These are phyloP conservation scores for Centruroides sculpturatus DNA, from an alignment of 1,140 invertebrate genomes.

Conservation along the genomic window DNA sequence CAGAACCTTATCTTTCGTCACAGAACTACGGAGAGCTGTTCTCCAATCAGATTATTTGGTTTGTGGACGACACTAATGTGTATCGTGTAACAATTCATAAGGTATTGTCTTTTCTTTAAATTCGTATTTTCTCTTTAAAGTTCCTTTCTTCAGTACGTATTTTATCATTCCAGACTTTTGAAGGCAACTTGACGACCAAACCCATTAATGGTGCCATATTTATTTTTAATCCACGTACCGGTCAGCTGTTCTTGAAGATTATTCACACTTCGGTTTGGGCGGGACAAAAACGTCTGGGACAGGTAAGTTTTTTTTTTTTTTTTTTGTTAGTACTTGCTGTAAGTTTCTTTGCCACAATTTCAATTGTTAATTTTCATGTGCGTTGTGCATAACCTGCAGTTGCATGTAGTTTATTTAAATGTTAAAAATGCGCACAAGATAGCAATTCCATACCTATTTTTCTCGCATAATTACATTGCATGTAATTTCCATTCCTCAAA, in stretches of 20 bases:
- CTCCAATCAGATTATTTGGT: constrained; percentile 99
- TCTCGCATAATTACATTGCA: too few relatives aligned
- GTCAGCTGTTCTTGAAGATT: constrained; percentile 98
- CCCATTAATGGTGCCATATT: constrained; percentile 99
- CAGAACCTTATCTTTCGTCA: constrained; percentile 95
- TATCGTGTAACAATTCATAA: constrained; percentile 99
- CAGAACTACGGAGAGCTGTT: constrained; percentile 99
- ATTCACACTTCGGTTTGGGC: constrained; percentile 99
- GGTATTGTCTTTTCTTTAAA: too few relatives aligned
- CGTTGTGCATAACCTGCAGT: too few relatives aligned
- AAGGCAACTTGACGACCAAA: constrained; percentile 98
- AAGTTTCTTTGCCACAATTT: too few relatives aligned
- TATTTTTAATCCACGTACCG: constrained; percentile 98
- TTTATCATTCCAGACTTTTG: constrained; percentile 57
- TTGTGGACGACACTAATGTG: constrained; percentile 98
- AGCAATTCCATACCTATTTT: too few relatives aligned
- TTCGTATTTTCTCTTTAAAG: too few relatives aligned
- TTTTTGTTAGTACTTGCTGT: too few relatives aligned
- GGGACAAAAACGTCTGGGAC: constrained; percentile 54
- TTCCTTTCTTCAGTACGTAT: neutral
- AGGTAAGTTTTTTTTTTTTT: constrained; percentile 20
- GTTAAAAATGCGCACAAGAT: too few relatives aligned
- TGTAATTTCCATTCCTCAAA: too few relatives aligned
- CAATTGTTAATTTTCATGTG: too few relatives aligned
- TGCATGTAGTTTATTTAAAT: too few relatives aligned